These are phyloP conservation scores for Callipepla squamata DNA, from an alignment of 2,113 vertebrate species.

Conservation along the genomic window DNA sequence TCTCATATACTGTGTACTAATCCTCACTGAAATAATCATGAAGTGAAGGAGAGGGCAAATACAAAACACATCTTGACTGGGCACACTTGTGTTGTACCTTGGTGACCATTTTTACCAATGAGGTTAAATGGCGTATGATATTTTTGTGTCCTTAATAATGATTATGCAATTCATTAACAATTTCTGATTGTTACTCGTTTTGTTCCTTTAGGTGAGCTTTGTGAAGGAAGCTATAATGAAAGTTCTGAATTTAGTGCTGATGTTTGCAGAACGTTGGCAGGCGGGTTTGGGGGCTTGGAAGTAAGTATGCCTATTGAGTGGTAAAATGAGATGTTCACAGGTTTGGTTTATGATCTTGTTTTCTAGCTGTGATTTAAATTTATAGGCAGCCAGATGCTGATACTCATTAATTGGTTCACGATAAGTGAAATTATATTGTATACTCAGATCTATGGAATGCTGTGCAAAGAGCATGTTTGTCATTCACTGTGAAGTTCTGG, in stretches of 20 bases:
- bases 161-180: not conserved
- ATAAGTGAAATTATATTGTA: not conserved
- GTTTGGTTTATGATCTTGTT: not conserved
- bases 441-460: not conserved
- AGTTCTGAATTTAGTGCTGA: slow-evolving; percentile 94
- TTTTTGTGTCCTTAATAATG: not conserved
- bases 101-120: not conserved
- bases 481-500: not conserved
- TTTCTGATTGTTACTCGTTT: not conserved
- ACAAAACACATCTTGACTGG: not conserved
- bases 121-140: not conserved
- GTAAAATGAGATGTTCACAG: not conserved
- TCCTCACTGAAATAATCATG: fast-evolving
- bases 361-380: not conserved
- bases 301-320: slow-evolving; percentile 76
- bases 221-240: slow-evolving; percentile 99
- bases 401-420: not conserved
- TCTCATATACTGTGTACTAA: not conserved
- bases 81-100: not conserved
- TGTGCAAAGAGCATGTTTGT: not conserved
- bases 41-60: not conserved
- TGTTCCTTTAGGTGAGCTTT: slow-evolving; percentile 88
- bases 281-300: slow-evolving; percentile 93
- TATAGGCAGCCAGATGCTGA: not conserved
- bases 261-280: slow-evolving; percentile 98